Base-by-base conservation (phyloP, 2,888 invertebrate genomes). In the Scaptomyza flava region DNA sequence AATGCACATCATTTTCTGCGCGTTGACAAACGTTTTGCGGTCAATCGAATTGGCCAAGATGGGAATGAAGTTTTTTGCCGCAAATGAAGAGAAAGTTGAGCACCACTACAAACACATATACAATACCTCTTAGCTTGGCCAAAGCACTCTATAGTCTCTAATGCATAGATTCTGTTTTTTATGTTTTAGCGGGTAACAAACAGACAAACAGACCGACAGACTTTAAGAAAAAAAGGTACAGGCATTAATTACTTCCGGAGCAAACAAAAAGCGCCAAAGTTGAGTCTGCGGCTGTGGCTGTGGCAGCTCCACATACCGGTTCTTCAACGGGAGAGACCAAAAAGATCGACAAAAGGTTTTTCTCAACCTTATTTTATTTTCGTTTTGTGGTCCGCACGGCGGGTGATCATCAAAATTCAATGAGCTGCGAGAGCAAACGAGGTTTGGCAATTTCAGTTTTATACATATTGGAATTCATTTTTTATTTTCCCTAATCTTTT, bases 201-300 rank as follows among this genome's bases (percentile, higher is more conserved):
- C 27, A 27, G 27, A 27, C 27, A 27, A 43, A n/a, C 38, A 38
- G 14, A 72, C 76, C 64, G 47, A 57, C 12, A 17, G 17, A 17
- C 17, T 17, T 17, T 17, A 48, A 31, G 14, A 64, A 69, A 74
- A 79, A 61, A 52, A 43, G 50, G 36, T 34, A n/a, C 36, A 38
- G 71, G 75, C 82, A 84, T 86, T 86, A 86, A 86, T 86, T 86
- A 89, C 89, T 86, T 86, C 86, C 87, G 86, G 87, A 80, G 84
- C 73, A 70, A 66, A 73, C 76, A 79, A 61, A 64, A 71, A 65
- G 61, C 52, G 56, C 61, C 58, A 58, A 74, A 66, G 77, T 51
- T 67, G 47, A 57, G 30, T 17, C 61, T 65, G 61, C 31, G 12
- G 62, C 64, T 66, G n/a, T 51, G 23, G 27, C 47, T 52, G 54